Evolutionary conservation across 2,797 vertebrate genomes (phyloP).

Genomic region (Microctenopoma lineatum): DNA sequence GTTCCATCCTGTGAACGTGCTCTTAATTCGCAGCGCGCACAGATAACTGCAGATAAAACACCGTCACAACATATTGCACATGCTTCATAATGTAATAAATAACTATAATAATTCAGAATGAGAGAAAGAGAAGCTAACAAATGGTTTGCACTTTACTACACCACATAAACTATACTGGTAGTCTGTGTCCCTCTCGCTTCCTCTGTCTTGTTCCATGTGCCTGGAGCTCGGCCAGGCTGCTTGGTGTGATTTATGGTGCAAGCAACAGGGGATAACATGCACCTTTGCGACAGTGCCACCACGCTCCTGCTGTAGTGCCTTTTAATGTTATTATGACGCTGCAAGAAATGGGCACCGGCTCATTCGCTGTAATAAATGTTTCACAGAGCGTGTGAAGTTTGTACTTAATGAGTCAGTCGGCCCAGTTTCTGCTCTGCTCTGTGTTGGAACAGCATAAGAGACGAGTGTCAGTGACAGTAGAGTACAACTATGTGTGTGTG

Average conservation of each 20-base stretch:
- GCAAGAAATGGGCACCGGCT: conserved; percentile 6
- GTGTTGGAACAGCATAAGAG: conserved; percentile 24
- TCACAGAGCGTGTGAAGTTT: conserved; percentile 43
- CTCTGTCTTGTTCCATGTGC: conserved; percentile 11
- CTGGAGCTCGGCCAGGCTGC: conserved; percentile 18
- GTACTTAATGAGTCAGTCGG: conserved; percentile 14
- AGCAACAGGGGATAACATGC: conserved; percentile 24
- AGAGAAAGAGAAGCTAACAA: neutral
- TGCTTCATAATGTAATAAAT: neutral
- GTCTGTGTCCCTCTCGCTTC: conserved; percentile 2
- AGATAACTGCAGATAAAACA: neutral
- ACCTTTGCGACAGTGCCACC: conserved; percentile 30
- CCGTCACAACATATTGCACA: neutral
- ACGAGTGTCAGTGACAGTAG: conserved; percentile 16
- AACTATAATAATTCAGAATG: neutral
- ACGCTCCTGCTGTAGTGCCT: conserved; percentile 21
- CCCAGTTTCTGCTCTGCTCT: conserved; percentile 37
- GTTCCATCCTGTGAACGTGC: conserved; percentile 2
- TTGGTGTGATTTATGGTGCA: conserved; percentile 35
- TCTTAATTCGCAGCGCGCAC: neutral
- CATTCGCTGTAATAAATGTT: conserved; percentile 36
- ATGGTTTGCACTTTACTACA: neutral
- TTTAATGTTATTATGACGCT: conserved; percentile 27
- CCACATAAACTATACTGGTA: neutral
- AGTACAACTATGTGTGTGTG: neutral